phyloP scores from a whole-genome alignment of 2,888 invertebrate genomes.

The Plutella xylostella region DNA sequence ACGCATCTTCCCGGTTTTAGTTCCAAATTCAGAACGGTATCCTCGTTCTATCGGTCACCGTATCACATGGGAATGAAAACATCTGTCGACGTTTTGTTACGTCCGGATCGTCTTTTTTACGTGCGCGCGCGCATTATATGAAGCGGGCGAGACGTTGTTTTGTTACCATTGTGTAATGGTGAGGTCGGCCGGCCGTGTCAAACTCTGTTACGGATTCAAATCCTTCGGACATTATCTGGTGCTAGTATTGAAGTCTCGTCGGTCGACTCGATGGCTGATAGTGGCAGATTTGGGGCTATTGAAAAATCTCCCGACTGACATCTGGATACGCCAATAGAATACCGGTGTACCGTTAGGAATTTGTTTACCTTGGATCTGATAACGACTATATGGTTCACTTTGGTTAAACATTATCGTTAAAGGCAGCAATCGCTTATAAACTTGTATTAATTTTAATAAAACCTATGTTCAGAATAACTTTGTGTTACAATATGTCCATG shows the following conservation, averaged over 20 bases:
- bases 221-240: background rate
- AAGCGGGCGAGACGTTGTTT: conserved; percentile 33
- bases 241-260: background rate
- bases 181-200: conserved; percentile 42
- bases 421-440: no score
- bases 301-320: no score
- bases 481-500: no score
- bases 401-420: no score
- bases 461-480: no score
- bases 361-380: no score
- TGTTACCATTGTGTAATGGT: conserved; percentile 43
- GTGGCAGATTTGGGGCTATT: no score
- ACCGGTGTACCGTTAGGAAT: no score
- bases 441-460: no score
- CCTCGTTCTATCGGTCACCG: conserved; percentile 29
- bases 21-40: conserved; percentile 58
- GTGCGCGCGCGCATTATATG: conserved; percentile 38
- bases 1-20: conserved; percentile 51
- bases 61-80: conserved; percentile 61
- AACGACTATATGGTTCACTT: no score
- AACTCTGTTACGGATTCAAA: conserved; percentile 31
- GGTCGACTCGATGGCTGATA: background rate
- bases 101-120: conserved; percentile 31
- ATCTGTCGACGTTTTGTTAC: conserved; percentile 56
- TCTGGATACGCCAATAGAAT: no score